Conservation (phyloP, 2,113 vertebrate genomes). For the Pithys albifrons region DNA sequence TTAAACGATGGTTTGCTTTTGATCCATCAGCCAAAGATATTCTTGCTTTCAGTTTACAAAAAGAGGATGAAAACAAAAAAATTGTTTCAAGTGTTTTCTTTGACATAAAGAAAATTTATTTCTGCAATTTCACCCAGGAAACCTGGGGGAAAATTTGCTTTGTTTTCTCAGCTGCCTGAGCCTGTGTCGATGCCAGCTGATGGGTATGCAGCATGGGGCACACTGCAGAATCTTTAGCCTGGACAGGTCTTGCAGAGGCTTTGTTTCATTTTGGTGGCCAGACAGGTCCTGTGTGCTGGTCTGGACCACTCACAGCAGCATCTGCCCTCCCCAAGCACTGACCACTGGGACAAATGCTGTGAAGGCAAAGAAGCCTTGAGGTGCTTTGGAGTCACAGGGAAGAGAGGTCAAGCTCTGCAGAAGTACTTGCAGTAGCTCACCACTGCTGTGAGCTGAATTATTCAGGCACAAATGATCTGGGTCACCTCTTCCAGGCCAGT, state of each 20-base stretch:
- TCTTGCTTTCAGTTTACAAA: neutral
- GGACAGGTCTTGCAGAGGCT: neutral
- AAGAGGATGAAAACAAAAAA: neutral
- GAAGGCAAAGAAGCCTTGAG: neutral
- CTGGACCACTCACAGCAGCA: accelerated
- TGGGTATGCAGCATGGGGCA: accelerated
- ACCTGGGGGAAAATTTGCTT: neutral
- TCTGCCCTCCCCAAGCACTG: neutral
- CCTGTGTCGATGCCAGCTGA: too few relatives aligned
- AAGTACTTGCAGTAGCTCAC: accelerated
- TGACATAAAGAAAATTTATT: neutral
- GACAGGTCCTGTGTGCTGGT: neutral
- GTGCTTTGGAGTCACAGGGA: neutral
- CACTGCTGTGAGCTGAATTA: neutral
- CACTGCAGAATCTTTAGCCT: neutral
- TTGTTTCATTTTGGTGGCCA: neutral
- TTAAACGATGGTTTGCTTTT: neutral
- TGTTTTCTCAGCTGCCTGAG: neutral
- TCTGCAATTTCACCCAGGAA: neutral
- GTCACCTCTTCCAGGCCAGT: neutral
- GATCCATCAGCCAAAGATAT: neutral
- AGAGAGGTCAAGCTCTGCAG: neutral
- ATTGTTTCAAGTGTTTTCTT: neutral
- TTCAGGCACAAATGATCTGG: neutral
- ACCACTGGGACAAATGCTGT: neutral